Percentiles rank a stretch among this genome's conserved stretches.
Evolutionary conservation across 2,888 invertebrate species (phyloP).

Genomic region (Drosophila planitibia): DNA sequence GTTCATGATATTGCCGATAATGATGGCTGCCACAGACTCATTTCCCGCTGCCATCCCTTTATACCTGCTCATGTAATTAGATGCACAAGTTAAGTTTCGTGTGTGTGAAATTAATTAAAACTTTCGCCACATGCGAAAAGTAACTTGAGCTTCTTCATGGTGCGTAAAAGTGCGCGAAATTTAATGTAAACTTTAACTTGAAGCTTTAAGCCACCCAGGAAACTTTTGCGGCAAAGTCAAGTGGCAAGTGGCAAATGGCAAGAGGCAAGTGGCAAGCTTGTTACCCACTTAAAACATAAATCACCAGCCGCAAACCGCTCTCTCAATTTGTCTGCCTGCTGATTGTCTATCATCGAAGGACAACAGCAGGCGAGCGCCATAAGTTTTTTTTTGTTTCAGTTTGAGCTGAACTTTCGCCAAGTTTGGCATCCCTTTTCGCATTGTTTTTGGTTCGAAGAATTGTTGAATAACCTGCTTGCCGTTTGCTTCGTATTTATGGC

Average conservation of each 20-base stretch:
- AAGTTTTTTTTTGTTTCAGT: slow-evolving; percentile 33
- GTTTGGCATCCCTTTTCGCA: slow-evolving; percentile 56
- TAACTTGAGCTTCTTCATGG: slow-evolving; percentile 53
- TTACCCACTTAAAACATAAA: slow-evolving; percentile 76
- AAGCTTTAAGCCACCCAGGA: slow-evolving; percentile 25
- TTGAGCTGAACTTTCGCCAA: slow-evolving; percentile 40
- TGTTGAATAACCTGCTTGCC: slow-evolving; percentile 35
- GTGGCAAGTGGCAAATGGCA: slow-evolving; percentile 55
- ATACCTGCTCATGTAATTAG: slow-evolving; percentile 71
- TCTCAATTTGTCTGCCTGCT: slow-evolving; percentile 29
- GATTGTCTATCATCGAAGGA: slow-evolving; percentile 77
- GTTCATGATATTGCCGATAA: slow-evolving; percentile 60
- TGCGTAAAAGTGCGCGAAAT: slow-evolving; percentile 48
- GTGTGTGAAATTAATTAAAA: slow-evolving; percentile 79
- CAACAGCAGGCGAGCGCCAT: slow-evolving; percentile 40
- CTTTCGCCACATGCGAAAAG: slow-evolving; percentile 55
- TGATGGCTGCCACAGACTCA: slow-evolving; percentile 78
- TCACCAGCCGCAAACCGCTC: slow-evolving; percentile 32
- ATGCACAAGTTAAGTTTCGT: slow-evolving; percentile 62
- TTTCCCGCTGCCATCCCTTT: slow-evolving; percentile 31
- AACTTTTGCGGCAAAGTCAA: slow-evolving; percentile 65
- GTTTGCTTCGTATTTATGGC: slow-evolving; percentile 73
- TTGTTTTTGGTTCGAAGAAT: slow-evolving; percentile 41
- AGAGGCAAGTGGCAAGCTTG: slow-evolving; percentile 65
- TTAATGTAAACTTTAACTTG: slow-evolving; percentile 11